Percentiles rank a stretch among this genome's conserved stretches.
phyloP scores from a whole-genome alignment of 1,140 invertebrate genomes.

The Bombus pyrosoma region DNA sequence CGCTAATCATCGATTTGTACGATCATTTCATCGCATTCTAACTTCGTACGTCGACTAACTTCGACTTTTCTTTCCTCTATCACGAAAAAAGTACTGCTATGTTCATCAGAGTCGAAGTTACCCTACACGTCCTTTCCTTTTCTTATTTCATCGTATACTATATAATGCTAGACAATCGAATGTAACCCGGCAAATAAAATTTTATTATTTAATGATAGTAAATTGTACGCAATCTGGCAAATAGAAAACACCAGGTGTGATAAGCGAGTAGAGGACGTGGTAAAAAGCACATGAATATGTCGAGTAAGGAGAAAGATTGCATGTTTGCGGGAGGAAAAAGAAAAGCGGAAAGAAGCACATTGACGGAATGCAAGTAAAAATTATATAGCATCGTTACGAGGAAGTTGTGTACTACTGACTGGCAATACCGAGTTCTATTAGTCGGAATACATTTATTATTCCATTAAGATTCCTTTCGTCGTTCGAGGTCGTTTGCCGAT shows the following conservation, averaged over 20 bases:
- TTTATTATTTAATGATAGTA: background rate
- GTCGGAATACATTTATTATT: conserved; percentile 27
- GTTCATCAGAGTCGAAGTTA: too few species aligned
- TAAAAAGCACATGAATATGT: background rate
- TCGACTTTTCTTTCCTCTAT: too few species aligned
- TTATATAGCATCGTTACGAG: conserved; percentile 3
- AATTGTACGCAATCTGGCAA: conserved; percentile 1
- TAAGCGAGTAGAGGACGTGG: background rate
- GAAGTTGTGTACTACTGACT: conserved; percentile 9
- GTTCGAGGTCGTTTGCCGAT: background rate
- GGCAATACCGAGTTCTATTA: background rate
- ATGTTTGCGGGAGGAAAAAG: background rate
- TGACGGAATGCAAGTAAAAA: conserved; percentile 15
- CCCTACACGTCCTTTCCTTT: too few species aligned
- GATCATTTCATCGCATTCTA: background rate
- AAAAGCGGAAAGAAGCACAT: background rate
- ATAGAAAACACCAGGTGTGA: background rate
- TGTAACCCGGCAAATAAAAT: background rate
- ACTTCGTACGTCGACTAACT: too few species aligned
- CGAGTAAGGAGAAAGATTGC: background rate
- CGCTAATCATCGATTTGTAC: background rate
- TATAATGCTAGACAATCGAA: background rate
- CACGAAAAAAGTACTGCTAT: too few species aligned
- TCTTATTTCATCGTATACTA: background rate
- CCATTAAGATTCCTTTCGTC: conserved; percentile 13